Evolutionary conservation across 2,797 vertebrate genomes (phyloP).

Genomic region (Catamblyrhynchus diadema): DNA sequence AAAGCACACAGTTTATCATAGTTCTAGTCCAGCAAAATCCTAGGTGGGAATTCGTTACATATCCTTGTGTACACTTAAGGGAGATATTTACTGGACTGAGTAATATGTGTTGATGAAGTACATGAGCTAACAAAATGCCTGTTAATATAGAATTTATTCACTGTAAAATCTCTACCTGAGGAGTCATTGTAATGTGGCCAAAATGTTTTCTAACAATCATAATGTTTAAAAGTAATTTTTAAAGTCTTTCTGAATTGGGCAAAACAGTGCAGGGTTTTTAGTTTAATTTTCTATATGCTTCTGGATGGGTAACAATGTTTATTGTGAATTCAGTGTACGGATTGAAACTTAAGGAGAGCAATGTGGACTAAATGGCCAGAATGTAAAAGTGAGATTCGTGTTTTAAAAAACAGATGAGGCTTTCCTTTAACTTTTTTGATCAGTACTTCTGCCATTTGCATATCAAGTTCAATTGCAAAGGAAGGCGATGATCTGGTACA

Average conservation of each 20-base stretch:
- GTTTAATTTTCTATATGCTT: neutral
- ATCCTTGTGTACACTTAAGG: neutral
- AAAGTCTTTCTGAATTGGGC: neutral
- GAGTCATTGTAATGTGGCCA: neutral
- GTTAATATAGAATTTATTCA: neutral
- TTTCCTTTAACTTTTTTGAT: neutral
- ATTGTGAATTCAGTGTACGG: neutral
- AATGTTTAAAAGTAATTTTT: neutral
- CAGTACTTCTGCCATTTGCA: neutral
- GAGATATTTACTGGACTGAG: neutral
- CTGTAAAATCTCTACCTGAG: neutral
- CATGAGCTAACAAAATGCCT: neutral
- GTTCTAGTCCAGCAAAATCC: neutral
- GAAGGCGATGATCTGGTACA: neutral
- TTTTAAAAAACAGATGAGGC: neutral
- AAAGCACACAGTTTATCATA: neutral
- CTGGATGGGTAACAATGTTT: neutral
- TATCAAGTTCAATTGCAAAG: neutral
- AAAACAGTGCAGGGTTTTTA: neutral
- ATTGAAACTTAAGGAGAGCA: neutral
- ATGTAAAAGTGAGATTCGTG: neutral
- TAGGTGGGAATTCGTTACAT: neutral
- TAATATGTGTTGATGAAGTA: neutral
- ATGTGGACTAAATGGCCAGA: neutral
- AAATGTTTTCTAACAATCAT: neutral